Conservation (phyloP, 2,888 invertebrate species). For the Agrochola macilenta region DNA sequence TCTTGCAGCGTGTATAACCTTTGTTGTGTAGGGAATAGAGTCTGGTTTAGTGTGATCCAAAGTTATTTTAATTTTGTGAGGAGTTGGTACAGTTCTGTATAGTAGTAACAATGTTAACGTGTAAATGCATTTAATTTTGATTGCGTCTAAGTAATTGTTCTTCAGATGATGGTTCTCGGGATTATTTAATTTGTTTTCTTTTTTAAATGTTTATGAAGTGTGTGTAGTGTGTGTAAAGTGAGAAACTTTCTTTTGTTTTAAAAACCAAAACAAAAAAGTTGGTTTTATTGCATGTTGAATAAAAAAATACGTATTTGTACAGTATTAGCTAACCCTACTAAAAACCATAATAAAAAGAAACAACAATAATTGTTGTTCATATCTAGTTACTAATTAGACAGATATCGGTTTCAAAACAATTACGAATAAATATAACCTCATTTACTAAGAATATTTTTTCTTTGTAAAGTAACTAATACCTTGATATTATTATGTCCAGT, state of each 20-base stretch:
- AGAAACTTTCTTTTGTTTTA: background rate
- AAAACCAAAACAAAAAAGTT: background rate
- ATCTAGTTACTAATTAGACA: background rate
- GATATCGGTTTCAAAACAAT: background rate
- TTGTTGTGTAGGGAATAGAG: slow-evolving; percentile 35
- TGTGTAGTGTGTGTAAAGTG: background rate
- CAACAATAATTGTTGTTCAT: background rate
- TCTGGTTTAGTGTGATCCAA: slow-evolving; percentile 8
- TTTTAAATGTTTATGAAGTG: slow-evolving; percentile 4
- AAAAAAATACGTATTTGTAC: too few relatives aligned
- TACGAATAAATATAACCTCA: background rate
- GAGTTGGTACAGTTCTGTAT: slow-evolving; percentile 34
- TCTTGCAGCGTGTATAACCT: slow-evolving; percentile 7
- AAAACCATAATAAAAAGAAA: background rate
- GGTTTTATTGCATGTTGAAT: background rate
- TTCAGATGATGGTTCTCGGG: slow-evolving; percentile 33
- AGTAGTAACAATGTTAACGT: slow-evolving; percentile 47
- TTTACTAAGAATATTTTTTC: background rate
- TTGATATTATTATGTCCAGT: too few relatives aligned
- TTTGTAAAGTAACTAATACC: background rate
- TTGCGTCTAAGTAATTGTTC: slow-evolving; percentile 61
- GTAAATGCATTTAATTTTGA: slow-evolving; percentile 62
- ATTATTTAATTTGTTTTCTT: slow-evolving; percentile 25
- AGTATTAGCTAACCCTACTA: too few relatives aligned
- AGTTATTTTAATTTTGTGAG: slow-evolving; percentile 21